Evolutionary conservation across 2,113 vertebrate species (phyloP), one percentile per base, ranked within the genome.

Genomic region (Oceanites oceanicus): DNA sequence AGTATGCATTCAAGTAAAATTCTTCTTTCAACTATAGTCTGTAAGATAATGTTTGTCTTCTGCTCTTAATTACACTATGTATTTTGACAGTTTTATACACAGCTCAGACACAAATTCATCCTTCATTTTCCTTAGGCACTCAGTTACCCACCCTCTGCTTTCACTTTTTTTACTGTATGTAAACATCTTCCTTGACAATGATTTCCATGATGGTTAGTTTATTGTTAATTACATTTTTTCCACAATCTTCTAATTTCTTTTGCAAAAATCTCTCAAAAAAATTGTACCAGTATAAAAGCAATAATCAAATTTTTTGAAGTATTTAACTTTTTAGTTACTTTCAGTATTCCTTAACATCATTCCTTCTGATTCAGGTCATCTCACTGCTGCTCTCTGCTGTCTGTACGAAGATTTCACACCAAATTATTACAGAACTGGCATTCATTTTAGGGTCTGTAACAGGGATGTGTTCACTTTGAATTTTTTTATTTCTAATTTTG

Each of bases 311-410:
- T 15, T 50, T 73, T n/a, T 19, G 0, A 94, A 65, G 15, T 25
- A 73, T 36, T 88, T 50, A 38, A 83, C 10, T 50, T 84, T 38
- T 40, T 56, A 10, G 71, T 63, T 70, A 83, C 36, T 83, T 88
- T 67, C 32, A 66, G 21, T 52, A 53, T 40, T 83, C 47, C 44
- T 88, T 68, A 66, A 50, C 5, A 76, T 13, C 13, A 61, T 12
- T 50, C 27, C 26, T 83, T 58, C 42, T n/a, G 42, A 70, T 50
- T 63, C 50, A 81, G 29, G 78, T 81, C 81, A 93, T 88, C 82
- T 68, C 94, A 87, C 87, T 96, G 91, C 96, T 96, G 94, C 92
- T 92, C 97, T 94, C 96, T 97, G 82, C 92, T 96, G 97, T 70
- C 62, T 55, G 14, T 15, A 59, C 82, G 68, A 79, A 68, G 83